phyloP scores from a whole-genome alignment of 2,113 vertebrate species.

The Fregetta grallaria region DNA sequence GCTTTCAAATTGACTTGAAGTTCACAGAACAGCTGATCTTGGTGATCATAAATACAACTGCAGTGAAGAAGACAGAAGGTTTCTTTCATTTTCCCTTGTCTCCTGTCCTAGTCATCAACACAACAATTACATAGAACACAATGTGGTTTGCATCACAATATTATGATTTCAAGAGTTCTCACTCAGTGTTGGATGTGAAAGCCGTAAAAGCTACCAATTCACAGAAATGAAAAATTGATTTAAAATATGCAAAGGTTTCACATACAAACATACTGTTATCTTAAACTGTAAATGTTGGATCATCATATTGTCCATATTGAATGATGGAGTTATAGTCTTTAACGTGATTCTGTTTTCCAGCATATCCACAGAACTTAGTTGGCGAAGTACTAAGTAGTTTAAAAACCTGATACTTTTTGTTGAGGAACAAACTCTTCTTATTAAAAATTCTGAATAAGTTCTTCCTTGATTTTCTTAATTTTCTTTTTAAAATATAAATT shows the following conservation, averaged over 20 bases:
- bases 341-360: background rate
- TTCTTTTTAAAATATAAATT: conserved; percentile 34
- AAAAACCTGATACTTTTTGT: background rate
- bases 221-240: background rate
- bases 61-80: background rate
- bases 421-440: background rate
- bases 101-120: background rate
- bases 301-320: background rate
- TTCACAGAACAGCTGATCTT: background rate
- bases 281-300: background rate
- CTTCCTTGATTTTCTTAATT: conserved; percentile 25
- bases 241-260: background rate
- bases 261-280: background rate
- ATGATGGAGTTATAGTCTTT: background rate
- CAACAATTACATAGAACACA: background rate
- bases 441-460: conserved; percentile 30
- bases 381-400: background rate
- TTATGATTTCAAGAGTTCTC: background rate
- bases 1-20: background rate
- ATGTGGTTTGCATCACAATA: background rate
- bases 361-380: background rate
- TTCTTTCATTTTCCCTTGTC: background rate
- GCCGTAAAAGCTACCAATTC: background rate
- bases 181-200: background rate
- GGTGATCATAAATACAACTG: background rate